Conservation (phyloP, 2,888 invertebrate species). For the Lithodes maja region DNA sequence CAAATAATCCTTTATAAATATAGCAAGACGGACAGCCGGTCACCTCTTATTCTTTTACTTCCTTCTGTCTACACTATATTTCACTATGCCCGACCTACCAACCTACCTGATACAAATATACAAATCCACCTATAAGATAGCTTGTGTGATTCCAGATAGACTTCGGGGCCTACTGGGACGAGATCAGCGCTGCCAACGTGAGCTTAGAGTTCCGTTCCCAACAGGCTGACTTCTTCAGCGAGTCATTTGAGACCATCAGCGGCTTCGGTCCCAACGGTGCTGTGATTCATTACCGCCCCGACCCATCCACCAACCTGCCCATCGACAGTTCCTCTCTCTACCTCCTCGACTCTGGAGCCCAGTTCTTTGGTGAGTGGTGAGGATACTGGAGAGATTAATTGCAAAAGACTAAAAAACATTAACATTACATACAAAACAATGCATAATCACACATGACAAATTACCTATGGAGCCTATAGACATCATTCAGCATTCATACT, state of each 20-base stretch:
- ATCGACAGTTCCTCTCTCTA: slow-evolving; percentile 55
- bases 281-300: slow-evolving; percentile 92
- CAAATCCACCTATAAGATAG: too few relatives aligned
- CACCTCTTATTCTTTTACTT: too few relatives aligned
- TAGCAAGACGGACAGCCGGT: too few relatives aligned
- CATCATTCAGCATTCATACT: too few relatives aligned
- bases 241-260: slow-evolving; percentile 95
- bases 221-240: slow-evolving; percentile 84
- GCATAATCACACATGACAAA: too few relatives aligned
- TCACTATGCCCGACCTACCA: too few relatives aligned
- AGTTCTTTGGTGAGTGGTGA: slow-evolving; percentile 55
- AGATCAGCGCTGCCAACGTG: slow-evolving; percentile 83
- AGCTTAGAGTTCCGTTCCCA: slow-evolving; percentile 83
- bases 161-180: slow-evolving; percentile 80
- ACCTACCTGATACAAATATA: too few relatives aligned
- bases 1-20: too few relatives aligned
- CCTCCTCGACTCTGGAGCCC: slow-evolving; percentile 66
- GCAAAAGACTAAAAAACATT: too few relatives aligned
- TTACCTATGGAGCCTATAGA: too few relatives aligned
- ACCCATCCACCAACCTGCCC: slow-evolving; percentile 78
- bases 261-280: slow-evolving; percentile 94
- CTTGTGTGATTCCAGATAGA: slow-evolving; percentile 3
- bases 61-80: too few relatives aligned
- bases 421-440: too few relatives aligned
- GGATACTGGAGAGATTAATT: not conserved